phyloP scores from a whole-genome alignment of 2,888 invertebrate species.

The Bugulina stolonifera region DNA sequence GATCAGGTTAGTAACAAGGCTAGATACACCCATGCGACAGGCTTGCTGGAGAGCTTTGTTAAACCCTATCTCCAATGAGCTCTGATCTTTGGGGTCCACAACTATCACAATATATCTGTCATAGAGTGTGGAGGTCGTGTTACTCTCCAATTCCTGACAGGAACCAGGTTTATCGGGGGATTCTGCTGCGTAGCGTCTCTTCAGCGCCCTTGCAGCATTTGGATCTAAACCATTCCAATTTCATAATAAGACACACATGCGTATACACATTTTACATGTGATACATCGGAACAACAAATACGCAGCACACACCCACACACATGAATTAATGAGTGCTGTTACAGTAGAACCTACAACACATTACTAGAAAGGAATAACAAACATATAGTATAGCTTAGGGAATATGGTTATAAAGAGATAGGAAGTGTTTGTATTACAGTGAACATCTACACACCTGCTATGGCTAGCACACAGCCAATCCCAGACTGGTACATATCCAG shows the following conservation, averaged over 20 bases:
- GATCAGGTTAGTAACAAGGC: not conserved
- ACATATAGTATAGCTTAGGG: too few species aligned
- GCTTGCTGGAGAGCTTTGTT: not conserved
- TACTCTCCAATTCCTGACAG: not conserved
- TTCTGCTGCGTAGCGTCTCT: not conserved
- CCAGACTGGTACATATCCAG: not conserved
- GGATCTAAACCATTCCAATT: too few species aligned
- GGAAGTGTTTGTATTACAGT: too few species aligned
- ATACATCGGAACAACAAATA: not conserved
- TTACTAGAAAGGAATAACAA: too few species aligned
- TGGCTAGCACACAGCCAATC: not conserved
- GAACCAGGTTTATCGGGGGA: not conserved
- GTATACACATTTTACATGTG: not conserved
- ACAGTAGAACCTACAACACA: too few species aligned
- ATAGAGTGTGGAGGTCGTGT: not conserved
- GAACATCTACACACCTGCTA: constrained; percentile 5
- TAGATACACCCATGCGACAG: not conserved
- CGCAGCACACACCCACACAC: too few species aligned
- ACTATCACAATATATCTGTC: not conserved
- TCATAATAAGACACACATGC: too few species aligned
- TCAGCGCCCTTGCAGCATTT: not conserved
- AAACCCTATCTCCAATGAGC: constrained; percentile 6
- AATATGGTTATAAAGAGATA: too few species aligned
- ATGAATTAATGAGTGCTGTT: too few species aligned
- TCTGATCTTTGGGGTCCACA: not conserved